Evolutionary conservation across 2,797 vertebrate species (phyloP).

Genomic region (Siniperca obscura): DNA sequence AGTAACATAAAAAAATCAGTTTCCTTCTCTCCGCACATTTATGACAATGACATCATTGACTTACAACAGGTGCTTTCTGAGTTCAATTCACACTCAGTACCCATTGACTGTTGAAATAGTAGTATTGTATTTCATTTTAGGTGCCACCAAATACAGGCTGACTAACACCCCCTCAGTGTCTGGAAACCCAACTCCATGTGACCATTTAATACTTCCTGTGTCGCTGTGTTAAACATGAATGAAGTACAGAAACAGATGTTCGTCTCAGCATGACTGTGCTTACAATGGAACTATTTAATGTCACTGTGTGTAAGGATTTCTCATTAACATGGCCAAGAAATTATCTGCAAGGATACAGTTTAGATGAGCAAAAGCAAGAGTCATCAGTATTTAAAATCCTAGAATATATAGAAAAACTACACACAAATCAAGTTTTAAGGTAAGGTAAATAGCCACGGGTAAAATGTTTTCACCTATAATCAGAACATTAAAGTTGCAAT

Average conservation of each 20-base stretch:
- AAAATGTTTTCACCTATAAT: background rate
- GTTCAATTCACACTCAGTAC: slow-evolving; percentile 50
- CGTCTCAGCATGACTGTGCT: background rate
- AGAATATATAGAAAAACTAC: background rate
- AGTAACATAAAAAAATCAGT: slow-evolving; percentile 16
- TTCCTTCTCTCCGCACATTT: background rate
- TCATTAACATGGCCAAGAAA: slow-evolving; percentile 11
- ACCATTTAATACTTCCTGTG: slow-evolving; percentile 71
- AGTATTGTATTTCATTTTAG: slow-evolving; percentile 57
- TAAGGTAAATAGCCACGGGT: background rate
- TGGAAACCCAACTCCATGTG: slow-evolving; percentile 59
- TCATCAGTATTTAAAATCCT: background rate
- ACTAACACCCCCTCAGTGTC: slow-evolving; percentile 46
- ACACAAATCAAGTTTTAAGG: background rate
- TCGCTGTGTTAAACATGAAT: slow-evolving; percentile 47
- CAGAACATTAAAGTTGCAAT: background rate
- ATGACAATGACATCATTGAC: slow-evolving; percentile 57
- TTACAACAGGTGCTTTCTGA: slow-evolving; percentile 53
- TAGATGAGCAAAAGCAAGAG: background rate
- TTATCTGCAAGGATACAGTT: background rate
- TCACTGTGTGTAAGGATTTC: slow-evolving; percentile 21
- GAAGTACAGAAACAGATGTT: slow-evolving; percentile 63
- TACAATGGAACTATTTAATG: slow-evolving; percentile 39
- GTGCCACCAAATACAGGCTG: slow-evolving; percentile 43
- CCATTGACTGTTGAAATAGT: slow-evolving; percentile 47